Base-by-base conservation (phyloP, 92 coral and sea anemone species). In the Umimayanthus chanpuru region DNA sequence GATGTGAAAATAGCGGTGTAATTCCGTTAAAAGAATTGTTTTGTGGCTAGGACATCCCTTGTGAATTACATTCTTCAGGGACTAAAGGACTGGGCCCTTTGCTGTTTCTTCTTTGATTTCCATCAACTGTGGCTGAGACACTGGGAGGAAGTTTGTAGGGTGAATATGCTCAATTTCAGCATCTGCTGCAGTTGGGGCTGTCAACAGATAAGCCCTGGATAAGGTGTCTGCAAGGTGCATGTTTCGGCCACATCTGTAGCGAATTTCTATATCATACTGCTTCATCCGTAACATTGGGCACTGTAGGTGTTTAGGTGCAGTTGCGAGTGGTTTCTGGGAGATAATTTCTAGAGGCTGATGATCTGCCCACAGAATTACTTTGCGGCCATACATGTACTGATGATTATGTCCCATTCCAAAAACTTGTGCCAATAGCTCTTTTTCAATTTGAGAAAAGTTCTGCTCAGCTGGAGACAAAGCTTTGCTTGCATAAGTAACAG, bases 311-410 rank as follows among this genome's bases (percentile, higher is more conserved):
- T 91, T 91, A 44, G 89, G 92, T 84, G 89, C 88, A 39, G 91
- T 44, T 16, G 84, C 89, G 55, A 88, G 89, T 40, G 90, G 93
- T 86, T 93, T 91, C 86, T 66, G 80, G 32, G 90, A 70, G 20
- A 88, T 90, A 40, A 89, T 86, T 73, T 86, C 90, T 25, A 90
- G 88, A 21, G 93, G 88, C 86, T 93, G 89, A 89, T 90, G 93
- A 87, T 92, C 85, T 50, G 36, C 91, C 88, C 88, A 93, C 90
- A 87, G 40, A 66, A 67, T 50, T 8, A 77, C 79, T 58, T 70
- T 89, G 39, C 87, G 81, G 58, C 90, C 90, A 64, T 88, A 89
- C 26, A 76, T 72, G 61, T 91, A 89, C 81, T 91, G 85, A 85
- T 85, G 93, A 82, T 82, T 91, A 73, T 85, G 91, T 53, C 86